These are phyloP conservation scores for Spilogale gracilis DNA, from an alignment of 2,113 vertebrate genomes.

Conservation along the genomic window DNA sequence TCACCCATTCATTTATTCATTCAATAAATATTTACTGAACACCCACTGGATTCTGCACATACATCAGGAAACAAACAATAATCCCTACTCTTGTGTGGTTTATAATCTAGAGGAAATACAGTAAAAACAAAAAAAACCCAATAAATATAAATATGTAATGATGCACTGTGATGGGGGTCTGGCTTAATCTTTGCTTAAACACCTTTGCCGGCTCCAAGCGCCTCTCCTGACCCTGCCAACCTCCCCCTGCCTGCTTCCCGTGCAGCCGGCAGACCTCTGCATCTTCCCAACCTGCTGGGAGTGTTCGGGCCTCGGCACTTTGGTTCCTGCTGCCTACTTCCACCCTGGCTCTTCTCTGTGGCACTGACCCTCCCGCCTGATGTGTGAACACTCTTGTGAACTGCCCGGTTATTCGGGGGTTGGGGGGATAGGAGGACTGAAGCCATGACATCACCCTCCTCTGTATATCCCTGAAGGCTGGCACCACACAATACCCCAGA, in stretches of 20 bases:
- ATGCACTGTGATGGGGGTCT: neutral
- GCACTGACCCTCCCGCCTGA: too few species aligned
- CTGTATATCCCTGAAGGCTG: neutral
- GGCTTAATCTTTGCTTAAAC: neutral
- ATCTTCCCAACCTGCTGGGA: neutral
- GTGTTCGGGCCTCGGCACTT: neutral
- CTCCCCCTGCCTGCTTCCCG: neutral
- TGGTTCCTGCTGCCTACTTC: neutral
- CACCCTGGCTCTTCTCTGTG: neutral
- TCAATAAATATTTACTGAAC: conserved; percentile 7
- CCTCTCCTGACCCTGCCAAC: neutral
- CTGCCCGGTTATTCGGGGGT: neutral
- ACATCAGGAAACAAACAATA: neutral
- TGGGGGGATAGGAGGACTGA: neutral
- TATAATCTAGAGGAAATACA: neutral
- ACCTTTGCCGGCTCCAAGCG: neutral
- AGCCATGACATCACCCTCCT: neutral
- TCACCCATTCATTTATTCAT: neutral
- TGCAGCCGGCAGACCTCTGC: neutral
- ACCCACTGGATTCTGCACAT: neutral
- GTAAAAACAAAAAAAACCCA: neutral
- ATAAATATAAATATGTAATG: neutral
- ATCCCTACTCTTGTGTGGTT: neutral
- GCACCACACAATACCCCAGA: neutral
- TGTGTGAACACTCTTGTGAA: accelerated